Evolutionary conservation across 2,888 invertebrate species (phyloP).

Genomic region (Gerris lacustris): DNA sequence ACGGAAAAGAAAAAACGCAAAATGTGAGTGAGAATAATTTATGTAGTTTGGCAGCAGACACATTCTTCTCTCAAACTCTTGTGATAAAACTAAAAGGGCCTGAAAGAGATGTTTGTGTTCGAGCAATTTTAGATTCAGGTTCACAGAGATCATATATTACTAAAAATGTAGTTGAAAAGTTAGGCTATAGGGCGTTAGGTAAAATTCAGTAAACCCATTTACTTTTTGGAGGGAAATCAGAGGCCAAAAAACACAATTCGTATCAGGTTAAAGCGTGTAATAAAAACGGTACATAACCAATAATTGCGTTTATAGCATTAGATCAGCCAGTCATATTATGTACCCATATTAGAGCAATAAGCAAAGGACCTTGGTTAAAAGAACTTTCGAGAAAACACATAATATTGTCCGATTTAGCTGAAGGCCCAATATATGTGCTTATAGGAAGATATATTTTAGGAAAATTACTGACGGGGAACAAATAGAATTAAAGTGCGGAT

Average conservation of each 20-base stretch:
- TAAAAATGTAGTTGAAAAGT: background rate
- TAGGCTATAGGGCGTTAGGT: background rate
- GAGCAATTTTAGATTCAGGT: background rate
- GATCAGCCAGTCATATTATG: background rate
- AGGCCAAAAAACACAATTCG: background rate
- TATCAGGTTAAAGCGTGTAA: background rate
- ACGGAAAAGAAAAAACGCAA: no score
- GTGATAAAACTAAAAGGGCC: background rate
- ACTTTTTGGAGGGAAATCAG: background rate
- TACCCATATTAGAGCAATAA: background rate
- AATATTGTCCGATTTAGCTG: conserved; percentile 17
- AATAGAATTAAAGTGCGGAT: conserved; percentile 27
- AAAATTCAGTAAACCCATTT: background rate
- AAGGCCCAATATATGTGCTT: conserved; percentile 26
- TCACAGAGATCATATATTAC: background rate
- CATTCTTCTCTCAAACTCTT: background rate
- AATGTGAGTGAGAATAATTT: no score
- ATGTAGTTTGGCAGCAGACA: no score
- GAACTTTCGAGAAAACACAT: conserved; percentile 15
- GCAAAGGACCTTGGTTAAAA: no score
- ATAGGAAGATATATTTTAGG: conserved; percentile 31
- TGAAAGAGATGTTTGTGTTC: background rate
- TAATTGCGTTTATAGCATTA: background rate
- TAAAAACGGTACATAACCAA: no score
- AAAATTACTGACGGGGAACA: conserved; percentile 28